Base-by-base conservation (phyloP, 2,113 vertebrate genomes). In the Polypterus senegalus region DNA sequence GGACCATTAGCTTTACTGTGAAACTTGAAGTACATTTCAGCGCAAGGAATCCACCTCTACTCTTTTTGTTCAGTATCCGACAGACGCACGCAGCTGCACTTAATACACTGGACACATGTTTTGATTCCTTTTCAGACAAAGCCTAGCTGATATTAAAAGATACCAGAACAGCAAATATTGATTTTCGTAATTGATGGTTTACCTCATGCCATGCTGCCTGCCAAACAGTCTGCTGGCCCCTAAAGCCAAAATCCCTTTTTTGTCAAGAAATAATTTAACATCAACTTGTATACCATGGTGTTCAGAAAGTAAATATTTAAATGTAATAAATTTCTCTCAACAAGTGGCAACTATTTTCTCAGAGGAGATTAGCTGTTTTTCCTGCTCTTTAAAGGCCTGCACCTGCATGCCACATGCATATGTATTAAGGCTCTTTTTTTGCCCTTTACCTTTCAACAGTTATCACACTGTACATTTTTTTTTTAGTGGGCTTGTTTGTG, bases 241-340 rank as follows among this genome's bases (percentile, higher is more conserved):
- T 1, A 49, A 56, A 44, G n/a, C 6, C 49, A 6, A 51, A 46
- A 53, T 7, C 44, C 51, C 58, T 10, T 52, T 62, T 80, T 81
- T 82, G 78, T 80, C 61, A 54, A 69, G 61, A 67, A 71, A 80
- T 76, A 83, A 85, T 79, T 78, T 78, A 70, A 79, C 82, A 81
- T 74, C 70, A 76, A 59, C 54, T 79, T 76, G 67, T 71, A 69
- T 63, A 67, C 78, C 82, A 73, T 82, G 69, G 47, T 78, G 73
- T 81, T 80, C 76, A 72, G 65, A 86, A 68, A 70, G 77, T 80
- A 94, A 94, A 94, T 86, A 91, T 81, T 84, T 81, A 83, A 83
- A 78, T 73, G 71, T 87, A 88, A 93, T 86, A 88, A 84, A 92
- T 81, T 85, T 83, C 68, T 80, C 75, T 68, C 73, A 82, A 66